Base-by-base conservation (phyloP, 1,140 invertebrate genomes). In the Lithobius niger region DNA sequence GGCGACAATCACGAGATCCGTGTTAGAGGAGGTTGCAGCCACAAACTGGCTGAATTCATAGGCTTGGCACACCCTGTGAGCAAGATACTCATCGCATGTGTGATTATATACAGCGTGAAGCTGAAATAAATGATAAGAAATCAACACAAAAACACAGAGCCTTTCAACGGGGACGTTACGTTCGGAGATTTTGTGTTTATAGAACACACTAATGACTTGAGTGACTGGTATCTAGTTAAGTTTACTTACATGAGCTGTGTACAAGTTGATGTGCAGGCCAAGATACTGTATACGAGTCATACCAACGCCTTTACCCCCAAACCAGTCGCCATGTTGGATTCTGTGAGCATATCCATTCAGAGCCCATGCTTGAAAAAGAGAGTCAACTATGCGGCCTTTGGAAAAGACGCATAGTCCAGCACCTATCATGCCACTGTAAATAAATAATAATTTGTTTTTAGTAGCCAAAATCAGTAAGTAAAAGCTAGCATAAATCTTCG, bases 331-430 rank as follows among this genome's bases (percentile, higher is more conserved):
- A 72, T 97, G 93, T 47, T 92, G 86, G 59, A 97, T 77, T 71
- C 94, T 95, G 69, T 97, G 94, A 52, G 93, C 82, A 66, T 96
- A 97, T 2, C 94, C 94, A 77, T 97, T 97, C n/a, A 97, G 71
- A 27, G 88, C 79, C 83, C 88, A 98, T 56, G 84, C 81, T 70
- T 94, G 87, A 62, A 90, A 93, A 65, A 94, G 83, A 0, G 86
- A 84, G 67, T 92, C 86, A 63, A 84, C 72, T 44, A 97, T 93
- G n/a, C 78, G 74, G 73, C 83, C 83, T 67, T 82, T 83, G 22
- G 91, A 94, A 57, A 97, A 83, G 28, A 97, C 78, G 70, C 93
- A 92, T 21, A 94, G 69, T 16, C 94, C 94, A 57, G 91, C 93
- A 10, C 93, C 94, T 60, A 88, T 72, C 1, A 93, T 84, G 3